phyloP scores from a whole-genome alignment of 2,797 vertebrate genomes.

The Phataginus tricuspis region DNA sequence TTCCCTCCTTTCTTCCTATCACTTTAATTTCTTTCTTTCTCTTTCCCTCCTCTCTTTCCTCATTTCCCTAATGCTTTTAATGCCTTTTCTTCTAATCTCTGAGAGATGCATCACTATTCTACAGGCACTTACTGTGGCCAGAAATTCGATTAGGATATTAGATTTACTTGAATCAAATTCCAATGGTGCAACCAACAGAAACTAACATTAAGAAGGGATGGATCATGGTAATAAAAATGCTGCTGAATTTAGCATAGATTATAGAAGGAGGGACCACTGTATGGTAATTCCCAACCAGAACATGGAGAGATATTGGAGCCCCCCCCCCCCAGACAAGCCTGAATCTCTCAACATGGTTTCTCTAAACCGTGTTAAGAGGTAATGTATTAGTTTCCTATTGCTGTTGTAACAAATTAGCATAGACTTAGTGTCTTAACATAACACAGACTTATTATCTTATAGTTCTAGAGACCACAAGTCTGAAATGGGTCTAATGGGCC shows the following conservation, averaged over 20 bases:
- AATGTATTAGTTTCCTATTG: neutral
- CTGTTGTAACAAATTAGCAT: neutral
- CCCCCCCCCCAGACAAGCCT: neutral
- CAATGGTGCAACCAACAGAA: neutral
- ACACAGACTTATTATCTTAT: neutral
- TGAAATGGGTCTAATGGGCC: neutral
- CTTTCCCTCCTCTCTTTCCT: neutral
- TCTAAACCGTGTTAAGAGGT: neutral
- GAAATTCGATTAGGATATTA: neutral
- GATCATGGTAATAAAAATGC: conserved; percentile 7
- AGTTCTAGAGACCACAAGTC: neutral
- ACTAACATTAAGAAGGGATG: neutral
- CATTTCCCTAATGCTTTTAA: conserved; percentile 5
- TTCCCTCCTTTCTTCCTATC: neutral
- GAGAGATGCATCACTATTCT: neutral
- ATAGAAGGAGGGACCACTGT: neutral
- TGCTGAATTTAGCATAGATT: neutral
- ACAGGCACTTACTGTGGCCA: neutral
- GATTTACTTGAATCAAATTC: neutral
- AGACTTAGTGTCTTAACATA: neutral
- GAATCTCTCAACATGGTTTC: neutral
- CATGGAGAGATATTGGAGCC: neutral
- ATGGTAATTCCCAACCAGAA: neutral
- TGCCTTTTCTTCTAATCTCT: neutral
- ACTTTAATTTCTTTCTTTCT: neutral